phyloP scores from a whole-genome alignment of 2,113 vertebrate species.

The Telmatochromis sp. region DNA sequence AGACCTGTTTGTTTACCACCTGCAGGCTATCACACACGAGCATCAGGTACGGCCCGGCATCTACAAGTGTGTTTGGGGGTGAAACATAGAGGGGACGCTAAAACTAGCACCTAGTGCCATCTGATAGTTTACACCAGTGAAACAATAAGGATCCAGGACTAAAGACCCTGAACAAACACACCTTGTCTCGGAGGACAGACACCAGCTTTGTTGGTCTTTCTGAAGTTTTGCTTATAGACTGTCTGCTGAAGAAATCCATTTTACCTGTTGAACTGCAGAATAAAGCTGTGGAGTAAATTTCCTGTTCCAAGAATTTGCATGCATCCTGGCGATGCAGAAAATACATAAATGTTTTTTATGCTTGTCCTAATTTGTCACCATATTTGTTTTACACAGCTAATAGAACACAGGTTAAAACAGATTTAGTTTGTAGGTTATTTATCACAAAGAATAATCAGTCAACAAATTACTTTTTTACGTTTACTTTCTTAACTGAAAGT shows the following conservation, averaged over 20 bases:
- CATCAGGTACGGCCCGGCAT: slow-evolving; percentile 52
- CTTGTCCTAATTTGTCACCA: neutral
- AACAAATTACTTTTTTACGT: neutral
- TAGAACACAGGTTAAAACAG: neutral
- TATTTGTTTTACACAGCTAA: neutral
- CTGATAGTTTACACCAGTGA: neutral
- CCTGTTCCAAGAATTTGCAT: neutral
- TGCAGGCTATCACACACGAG: slow-evolving; percentile 50
- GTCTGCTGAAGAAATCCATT: neutral
- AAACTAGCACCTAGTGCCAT: neutral
- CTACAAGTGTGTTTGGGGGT: neutral
- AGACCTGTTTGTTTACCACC: slow-evolving; percentile 66
- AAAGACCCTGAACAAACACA: neutral
- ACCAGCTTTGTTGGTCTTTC: neutral
- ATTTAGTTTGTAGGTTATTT: neutral
- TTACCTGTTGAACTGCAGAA: neutral
- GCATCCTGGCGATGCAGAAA: neutral
- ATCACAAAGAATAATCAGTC: neutral
- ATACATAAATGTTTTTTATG: neutral
- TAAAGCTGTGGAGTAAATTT: neutral
- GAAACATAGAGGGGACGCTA: neutral
- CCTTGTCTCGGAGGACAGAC: neutral
- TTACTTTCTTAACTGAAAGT: neutral
- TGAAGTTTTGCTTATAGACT: neutral
- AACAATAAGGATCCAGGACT: neutral